Evolutionary conservation across 2,888 invertebrate genomes (phyloP).

Genomic region (Drosophila histrio): DNA sequence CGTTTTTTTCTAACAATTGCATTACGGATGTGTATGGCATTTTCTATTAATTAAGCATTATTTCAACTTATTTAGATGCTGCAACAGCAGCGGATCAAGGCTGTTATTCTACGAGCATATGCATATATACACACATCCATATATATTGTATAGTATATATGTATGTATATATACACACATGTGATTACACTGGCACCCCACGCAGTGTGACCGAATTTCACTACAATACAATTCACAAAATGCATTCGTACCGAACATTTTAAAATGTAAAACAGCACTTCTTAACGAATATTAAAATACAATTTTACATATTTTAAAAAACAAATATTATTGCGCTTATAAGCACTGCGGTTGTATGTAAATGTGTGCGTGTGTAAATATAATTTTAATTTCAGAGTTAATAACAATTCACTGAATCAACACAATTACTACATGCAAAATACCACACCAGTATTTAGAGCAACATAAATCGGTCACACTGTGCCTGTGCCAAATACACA

Average conservation of each 20-base stretch:
- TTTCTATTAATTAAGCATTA: slow-evolving; percentile 30
- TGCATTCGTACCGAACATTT: slow-evolving; percentile 10
- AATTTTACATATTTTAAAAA: neutral
- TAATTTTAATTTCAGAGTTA: neutral
- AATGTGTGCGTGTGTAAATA: neutral
- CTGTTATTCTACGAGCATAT: slow-evolving; percentile 39
- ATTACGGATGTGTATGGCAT: slow-evolving; percentile 7
- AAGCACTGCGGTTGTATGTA: neutral
- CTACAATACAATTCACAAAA: slow-evolving; percentile 13
- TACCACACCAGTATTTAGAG: slow-evolving; percentile 53
- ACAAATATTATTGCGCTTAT: neutral
- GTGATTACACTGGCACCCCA: slow-evolving; percentile 58
- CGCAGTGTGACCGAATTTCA: slow-evolving; percentile 56
- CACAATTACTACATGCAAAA: slow-evolving; percentile 34
- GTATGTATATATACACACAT: slow-evolving; percentile 63
- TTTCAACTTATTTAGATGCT: slow-evolving; percentile 47
- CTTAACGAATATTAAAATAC: neutral
- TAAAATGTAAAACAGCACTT: neutral
- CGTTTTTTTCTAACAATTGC: neutral
- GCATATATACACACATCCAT: neutral
- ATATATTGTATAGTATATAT: slow-evolving; percentile 8
- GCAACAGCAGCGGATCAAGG: slow-evolving; percentile 44
- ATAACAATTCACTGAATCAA: slow-evolving; percentile 4
- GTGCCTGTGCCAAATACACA: slow-evolving; percentile 72
- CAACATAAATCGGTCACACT: slow-evolving; percentile 61